Evolutionary conservation across 2,797 vertebrate genomes (phyloP), one percentile per base, ranked within the genome.

Genomic region (Epinephelus awoara): DNA sequence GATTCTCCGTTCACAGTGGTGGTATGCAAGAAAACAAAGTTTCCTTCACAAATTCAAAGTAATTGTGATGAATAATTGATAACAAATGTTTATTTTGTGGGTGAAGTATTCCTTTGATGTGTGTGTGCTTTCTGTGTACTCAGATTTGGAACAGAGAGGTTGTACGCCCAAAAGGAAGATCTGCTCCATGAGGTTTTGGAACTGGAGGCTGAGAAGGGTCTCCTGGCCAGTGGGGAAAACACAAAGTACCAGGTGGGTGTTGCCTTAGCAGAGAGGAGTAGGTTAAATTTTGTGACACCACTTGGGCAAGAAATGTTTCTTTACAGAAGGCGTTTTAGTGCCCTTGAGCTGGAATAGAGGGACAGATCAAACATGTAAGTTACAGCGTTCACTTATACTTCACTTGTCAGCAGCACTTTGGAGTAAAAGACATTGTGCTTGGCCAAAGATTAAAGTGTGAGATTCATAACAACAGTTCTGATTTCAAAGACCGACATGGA

Each of bases 91-190:
- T 6, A 34, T 34, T 34, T 34, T 34, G 6, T 34, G 34, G 34
- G 34, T 34, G 34, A 34, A 34, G 7, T 6, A 34, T 34, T 1
- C 40, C 7, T 52, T 34, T 5, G 29, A 19, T 57, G 23, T 44
- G 9, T 73, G 40, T 63, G 50, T 77, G 21, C 2, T 54, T 70
- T 66, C 27, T 47, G 6, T 80, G 21, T 69, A 1, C 75, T 74
- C 84, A 96, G 95, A 89, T 96, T 95, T 82, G 95, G 96, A 75
- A 96, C 96, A 29, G 95, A 96, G 79, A 91, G 94, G 67, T 74
- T 96, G 21, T 96, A 96, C 3, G 94, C 95, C 18, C 94, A 96
- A 77, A 96, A 96, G 80, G 95, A 96, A 79, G 95, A 96, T 77
- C 87, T 96, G 71, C 90, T 96, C 13, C 95, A 95, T 8, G 95